A percentile compares a stretch with the other conserved stretches of the same genome.
Evolutionary conservation across 2,888 invertebrate species (phyloP).

Genomic region (Rhamnusium bicolor): DNA sequence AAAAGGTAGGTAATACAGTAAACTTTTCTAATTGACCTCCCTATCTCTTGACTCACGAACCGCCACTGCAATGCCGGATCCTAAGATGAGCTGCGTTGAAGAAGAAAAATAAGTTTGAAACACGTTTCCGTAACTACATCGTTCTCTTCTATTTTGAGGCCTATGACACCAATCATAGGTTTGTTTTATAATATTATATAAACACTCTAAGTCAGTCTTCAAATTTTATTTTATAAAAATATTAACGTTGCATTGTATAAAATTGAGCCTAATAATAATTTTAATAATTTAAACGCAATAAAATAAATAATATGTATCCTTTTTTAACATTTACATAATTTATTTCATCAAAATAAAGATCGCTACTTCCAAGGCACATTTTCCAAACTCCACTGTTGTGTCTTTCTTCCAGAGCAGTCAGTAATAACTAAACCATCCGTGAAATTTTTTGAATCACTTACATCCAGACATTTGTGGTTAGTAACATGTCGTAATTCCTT

Average conservation of each 20-base stretch:
- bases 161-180: too few relatives aligned
- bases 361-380: constrained; percentile 78
- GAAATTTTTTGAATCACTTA: constrained; percentile 69
- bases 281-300: not conserved
- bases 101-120: too few relatives aligned
- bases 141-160: too few relatives aligned
- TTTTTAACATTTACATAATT: not conserved
- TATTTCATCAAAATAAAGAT: not conserved
- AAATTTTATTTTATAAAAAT: not conserved
- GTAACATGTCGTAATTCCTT: constrained; percentile 73
- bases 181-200: too few relatives aligned
- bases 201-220: not conserved
- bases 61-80: too few relatives aligned
- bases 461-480: constrained; percentile 76
- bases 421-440: constrained; percentile 75
- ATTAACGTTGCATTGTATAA: not conserved
- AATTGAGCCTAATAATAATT: not conserved
- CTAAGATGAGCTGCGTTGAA: too few relatives aligned
- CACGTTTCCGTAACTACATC: too few relatives aligned
- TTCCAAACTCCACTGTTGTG: constrained; percentile 82
- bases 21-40: too few relatives aligned
- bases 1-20: too few relatives aligned
- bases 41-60: too few relatives aligned
- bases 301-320: not conserved
- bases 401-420: constrained; percentile 74